Evolutionary conservation across 2,888 invertebrate genomes (phyloP).

Genomic region (Phania funesta): DNA sequence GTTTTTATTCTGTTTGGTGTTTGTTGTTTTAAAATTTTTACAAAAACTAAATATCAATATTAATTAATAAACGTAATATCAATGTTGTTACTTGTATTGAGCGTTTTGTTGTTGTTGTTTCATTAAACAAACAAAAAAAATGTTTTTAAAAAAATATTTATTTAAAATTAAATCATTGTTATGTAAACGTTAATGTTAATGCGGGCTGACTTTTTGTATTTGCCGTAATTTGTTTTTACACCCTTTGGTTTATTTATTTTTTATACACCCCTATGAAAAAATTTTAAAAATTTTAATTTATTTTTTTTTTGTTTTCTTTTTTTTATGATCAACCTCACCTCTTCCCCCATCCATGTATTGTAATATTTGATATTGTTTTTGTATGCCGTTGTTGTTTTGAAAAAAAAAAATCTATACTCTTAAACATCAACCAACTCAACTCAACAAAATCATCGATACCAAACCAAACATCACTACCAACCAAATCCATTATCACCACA

Average conservation of each 20-base stretch:
- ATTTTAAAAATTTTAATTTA: conserved; percentile 27
- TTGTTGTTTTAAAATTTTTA: conserved; percentile 58
- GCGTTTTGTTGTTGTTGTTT: conserved; percentile 64
- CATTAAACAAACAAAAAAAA: conserved; percentile 50
- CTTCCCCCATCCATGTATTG: conserved; percentile 56
- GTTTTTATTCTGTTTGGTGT: conserved; percentile 73
- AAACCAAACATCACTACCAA: conserved; percentile 29
- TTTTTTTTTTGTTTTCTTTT: conserved; percentile 51
- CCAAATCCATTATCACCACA: conserved; percentile 17
- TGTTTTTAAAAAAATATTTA: conserved; percentile 54
- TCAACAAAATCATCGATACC: conserved; percentile 37
- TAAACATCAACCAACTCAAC: conserved; percentile 46
- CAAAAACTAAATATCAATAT: conserved; percentile 58
- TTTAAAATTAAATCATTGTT: conserved; percentile 56
- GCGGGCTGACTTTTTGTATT: conserved; percentile 69
- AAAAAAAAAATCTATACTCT: conserved; percentile 52
- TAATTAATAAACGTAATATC: conserved; percentile 58
- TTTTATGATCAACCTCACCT: conserved; percentile 61
- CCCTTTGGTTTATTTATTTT: conserved; percentile 37
- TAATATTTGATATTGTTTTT: conserved; percentile 63
- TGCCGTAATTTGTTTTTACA: conserved; percentile 66
- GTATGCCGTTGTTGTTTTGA: conserved; percentile 68
- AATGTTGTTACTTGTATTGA: conserved; percentile 65
- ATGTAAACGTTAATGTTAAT: conserved; percentile 64
- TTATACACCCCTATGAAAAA: conserved; percentile 16